Evolutionary conservation across 1,140 invertebrate species (phyloP), one percentile per base, ranked within the genome.

Genomic region (Daktulosphaira vitifoliae): DNA sequence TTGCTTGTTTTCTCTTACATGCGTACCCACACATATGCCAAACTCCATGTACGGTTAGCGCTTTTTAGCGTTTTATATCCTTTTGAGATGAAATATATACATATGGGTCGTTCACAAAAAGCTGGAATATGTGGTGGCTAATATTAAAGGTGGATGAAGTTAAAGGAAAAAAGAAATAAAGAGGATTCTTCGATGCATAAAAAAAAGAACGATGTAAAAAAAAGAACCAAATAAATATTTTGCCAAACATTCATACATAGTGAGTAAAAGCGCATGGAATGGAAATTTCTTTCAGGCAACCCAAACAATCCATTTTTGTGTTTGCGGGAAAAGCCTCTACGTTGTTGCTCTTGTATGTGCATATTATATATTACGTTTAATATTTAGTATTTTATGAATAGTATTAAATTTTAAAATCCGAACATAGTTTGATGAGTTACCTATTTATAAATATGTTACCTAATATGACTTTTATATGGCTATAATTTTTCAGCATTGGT

Each of bases 71-170:
- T 48, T 62, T 48, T 48, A n/a, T 48, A 33, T 33, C 13, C 16
- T 22, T 39, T 20, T 39, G 56, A 62, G 42, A 56, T 56, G 25
- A 62, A 44, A 59, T 59, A 56, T 59, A 48, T 37, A 33, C 6
- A 48, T 48, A 16, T 13, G 42, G 23, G 37, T 42, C 29, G 33
- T 23, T 39, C 37, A 18, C 52, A 54, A 29, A 54, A 56, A 23
- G 38, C 37, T 42, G 13, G 8, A 42, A 38, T 23, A 16, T 25
- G 37, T 15, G 53, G 11, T 11, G 39, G 37, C 22, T 42, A 42
- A 56, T 56, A 56, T 56, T 42, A 25, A 56, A 56, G 53, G 22
- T 16, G 23, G 33, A n/a, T 7, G 20, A 42, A 42, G 15, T 18
- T 8, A 33, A 20, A 29, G 13, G 23, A 13, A 33, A 29, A 26